Evolutionary conservation across 2,888 invertebrate genomes (phyloP), one percentile per base, ranked within the genome.

Genomic region (Labia minor): DNA sequence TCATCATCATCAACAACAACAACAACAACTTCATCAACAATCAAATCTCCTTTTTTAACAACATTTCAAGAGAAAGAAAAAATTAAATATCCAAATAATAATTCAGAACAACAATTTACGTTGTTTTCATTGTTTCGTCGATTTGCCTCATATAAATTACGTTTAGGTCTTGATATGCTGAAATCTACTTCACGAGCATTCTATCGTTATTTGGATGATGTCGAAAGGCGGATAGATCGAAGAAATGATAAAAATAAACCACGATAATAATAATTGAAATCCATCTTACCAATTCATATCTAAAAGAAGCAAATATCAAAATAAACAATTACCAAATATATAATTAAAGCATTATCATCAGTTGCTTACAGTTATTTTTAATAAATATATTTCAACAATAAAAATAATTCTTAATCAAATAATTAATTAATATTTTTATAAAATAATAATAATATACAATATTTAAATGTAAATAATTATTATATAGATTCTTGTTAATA

Each of bases 161-260:
- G 83, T 72, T 76, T 88, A 63, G 88, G 88, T 0, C 75, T 89
- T 66, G 85, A 85, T 67, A 80, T 89, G 69, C 75, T 89, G 16
- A 85, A 85, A 73, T 85, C 83, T 67, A 86, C 88, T 1, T 85
- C 88, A 10, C 83, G 85, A 66, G 83, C 85, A 3, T 78, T 89
- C 64, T 85, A 85, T 26, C 83, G 81, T 72, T 87, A 88, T 74
- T 77, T 87, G 61, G 81, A 82, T 66, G 81, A 81, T 71, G 83
- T 87, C 70, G 85, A 87, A 72, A 73, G 73, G 75, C 66, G 67
- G 62, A 37, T 67, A 16, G 67, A 65, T 14, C 14, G 49, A 14
- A 11, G 49, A 49, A 49, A 14, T 49, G 49, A 49, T 49, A 49
- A 49, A 49, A 49, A 49, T 8, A 26, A 26, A 26, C 26, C 3